phyloP scores from a whole-genome alignment of 1,140 invertebrate species.

The Drosophila willistoni region DNA sequence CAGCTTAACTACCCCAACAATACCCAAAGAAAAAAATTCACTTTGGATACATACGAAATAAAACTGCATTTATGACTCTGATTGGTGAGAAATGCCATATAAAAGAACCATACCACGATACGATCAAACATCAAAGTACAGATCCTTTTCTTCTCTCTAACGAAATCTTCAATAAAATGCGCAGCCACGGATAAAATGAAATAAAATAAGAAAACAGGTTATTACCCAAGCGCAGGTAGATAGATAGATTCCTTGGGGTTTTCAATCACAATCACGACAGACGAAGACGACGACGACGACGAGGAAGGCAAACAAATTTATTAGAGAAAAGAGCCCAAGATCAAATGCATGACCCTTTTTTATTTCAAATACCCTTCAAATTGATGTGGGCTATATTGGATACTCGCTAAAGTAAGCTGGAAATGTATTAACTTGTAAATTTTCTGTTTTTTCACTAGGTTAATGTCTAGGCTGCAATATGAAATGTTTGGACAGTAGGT shows the following conservation, averaged over 20 bases:
- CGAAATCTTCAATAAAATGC: constrained; percentile 52
- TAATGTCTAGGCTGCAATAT: no score
- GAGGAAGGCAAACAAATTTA: constrained; percentile 62
- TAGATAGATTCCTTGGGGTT: constrained; percentile 62
- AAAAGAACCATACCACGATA: constrained; percentile 29
- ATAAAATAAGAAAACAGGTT: constrained; percentile 40
- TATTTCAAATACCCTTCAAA: constrained; percentile 14
- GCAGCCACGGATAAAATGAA: constrained; percentile 46
- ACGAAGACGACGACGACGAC: neutral
- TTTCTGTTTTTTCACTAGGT: no score
- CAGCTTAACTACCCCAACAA: constrained; percentile 57
- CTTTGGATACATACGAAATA: constrained; percentile 57
- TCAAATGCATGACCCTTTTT: constrained; percentile 60
- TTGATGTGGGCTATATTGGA: neutral
- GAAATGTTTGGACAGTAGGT: no score
- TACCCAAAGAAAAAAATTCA: constrained; percentile 20
- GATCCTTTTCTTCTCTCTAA: constrained; percentile 47
- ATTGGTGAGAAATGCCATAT: constrained; percentile 66
- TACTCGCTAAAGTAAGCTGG: constrained; percentile 9
- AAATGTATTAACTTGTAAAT: neutral
- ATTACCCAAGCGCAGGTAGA: constrained; percentile 58
- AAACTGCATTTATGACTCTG: constrained; percentile 72
- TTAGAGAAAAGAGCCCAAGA: constrained; percentile 39
- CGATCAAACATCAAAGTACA: constrained; percentile 37
- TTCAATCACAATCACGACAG: constrained; percentile 63